Evolutionary conservation across 2,797 vertebrate species (phyloP).

Genomic region (Gymnothorax javanicus): DNA sequence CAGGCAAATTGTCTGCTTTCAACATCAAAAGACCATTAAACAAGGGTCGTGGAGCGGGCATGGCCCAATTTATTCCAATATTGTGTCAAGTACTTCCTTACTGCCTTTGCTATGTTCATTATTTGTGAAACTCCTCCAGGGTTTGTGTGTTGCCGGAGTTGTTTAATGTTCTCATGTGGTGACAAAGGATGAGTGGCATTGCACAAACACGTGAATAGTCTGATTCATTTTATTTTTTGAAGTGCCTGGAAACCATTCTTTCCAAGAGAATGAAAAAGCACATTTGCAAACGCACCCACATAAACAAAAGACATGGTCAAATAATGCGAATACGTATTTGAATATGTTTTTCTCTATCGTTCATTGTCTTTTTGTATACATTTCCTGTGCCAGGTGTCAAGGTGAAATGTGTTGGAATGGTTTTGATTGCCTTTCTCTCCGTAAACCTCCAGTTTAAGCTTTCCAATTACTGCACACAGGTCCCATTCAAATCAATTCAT

Average conservation of each 20-base stretch:
- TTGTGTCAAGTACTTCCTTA: not conserved
- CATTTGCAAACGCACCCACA: not conserved
- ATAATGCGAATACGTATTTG: not conserved
- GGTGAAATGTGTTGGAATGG: slow-evolving; percentile 1
- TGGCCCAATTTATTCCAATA: not conserved
- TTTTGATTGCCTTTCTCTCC: not conserved
- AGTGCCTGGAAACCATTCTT: slow-evolving; percentile 13
- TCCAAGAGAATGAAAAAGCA: not conserved
- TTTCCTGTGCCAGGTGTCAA: not conserved
- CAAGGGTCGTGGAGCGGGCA: not conserved
- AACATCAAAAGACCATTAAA: not conserved
- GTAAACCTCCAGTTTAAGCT: too few species aligned
- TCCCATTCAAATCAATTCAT: slow-evolving; percentile 8
- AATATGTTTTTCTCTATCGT: slow-evolving; percentile 12
- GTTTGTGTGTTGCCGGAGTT: not conserved
- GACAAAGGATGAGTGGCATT: slow-evolving; percentile 20
- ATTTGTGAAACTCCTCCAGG: slow-evolving; percentile 12
- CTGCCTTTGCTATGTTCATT: not conserved
- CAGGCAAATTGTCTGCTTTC: not conserved
- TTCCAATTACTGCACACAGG: not conserved
- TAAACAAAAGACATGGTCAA: not conserved
- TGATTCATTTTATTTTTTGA: slow-evolving; percentile 17
- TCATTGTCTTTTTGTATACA: slow-evolving; percentile 11
- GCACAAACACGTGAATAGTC: slow-evolving; percentile 16
- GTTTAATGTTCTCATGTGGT: slow-evolving; percentile 14